These are phyloP conservation scores for Carduelis carduelis DNA, from an alignment of 2,797 vertebrate species.

Conservation along the genomic window DNA sequence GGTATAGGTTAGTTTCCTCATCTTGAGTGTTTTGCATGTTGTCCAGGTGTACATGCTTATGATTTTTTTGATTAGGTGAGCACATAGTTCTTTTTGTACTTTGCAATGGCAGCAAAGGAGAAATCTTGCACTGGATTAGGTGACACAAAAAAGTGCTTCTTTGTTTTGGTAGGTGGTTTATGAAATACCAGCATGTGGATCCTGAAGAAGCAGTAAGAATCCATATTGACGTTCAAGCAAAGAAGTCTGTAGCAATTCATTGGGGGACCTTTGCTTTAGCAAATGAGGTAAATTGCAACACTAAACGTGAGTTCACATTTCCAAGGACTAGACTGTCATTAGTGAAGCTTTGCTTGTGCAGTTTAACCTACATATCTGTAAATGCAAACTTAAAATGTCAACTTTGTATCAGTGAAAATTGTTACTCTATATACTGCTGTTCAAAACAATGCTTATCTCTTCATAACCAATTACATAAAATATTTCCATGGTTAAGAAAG, in stretches of 20 bases:
- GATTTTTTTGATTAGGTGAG: background rate
- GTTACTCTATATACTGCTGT: background rate
- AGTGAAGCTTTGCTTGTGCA: background rate
- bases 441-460: background rate
- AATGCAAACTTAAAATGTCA: background rate
- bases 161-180: constrained; percentile 85
- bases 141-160: background rate
- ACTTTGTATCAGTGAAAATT: background rate
- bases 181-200: constrained; percentile 92
- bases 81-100: background rate
- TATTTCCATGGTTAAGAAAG: background rate
- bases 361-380: background rate
- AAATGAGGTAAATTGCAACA: constrained; percentile 83
- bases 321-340: background rate
- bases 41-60: background rate
- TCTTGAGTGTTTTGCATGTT: background rate
- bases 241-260: constrained; percentile 90
- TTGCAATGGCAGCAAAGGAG: background rate
- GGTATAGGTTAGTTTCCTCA: background rate
- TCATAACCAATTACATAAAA: background rate
- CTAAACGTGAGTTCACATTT: background rate
- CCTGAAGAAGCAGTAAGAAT: constrained; percentile 93
- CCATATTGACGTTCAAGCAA: constrained; percentile 89
- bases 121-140: background rate
- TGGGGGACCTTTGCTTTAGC: constrained; percentile 97